Evolutionary conservation across 2,797 vertebrate genomes (phyloP).

Genomic region (Mus spretus): DNA sequence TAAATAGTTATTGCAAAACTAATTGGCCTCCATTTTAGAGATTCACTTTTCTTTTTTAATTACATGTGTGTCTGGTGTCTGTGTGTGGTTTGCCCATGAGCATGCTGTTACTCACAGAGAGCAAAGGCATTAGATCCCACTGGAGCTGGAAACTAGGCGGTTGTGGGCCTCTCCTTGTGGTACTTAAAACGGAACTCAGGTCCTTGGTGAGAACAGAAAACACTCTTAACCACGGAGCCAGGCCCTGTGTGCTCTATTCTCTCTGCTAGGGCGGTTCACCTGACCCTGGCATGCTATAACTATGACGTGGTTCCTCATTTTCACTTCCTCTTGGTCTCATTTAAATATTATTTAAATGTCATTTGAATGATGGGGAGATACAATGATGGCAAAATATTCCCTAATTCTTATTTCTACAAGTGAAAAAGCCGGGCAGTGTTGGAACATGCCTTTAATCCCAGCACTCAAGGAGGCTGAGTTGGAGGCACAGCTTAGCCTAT

Average conservation of each 20-base stretch:
- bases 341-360: constrained; percentile 25
- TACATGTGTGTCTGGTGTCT: background rate
- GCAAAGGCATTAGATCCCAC: background rate
- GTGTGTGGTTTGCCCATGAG: background rate
- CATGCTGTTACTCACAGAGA: background rate
- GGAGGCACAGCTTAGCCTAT: background rate
- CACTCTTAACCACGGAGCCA: background rate
- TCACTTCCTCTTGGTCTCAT: constrained; percentile 25
- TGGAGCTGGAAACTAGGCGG: background rate
- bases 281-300: background rate
- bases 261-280: background rate
- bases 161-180: background rate
- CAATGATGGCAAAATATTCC: background rate
- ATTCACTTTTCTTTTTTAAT: background rate
- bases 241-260: background rate
- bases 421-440: background rate
- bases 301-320: constrained; percentile 31
- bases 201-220: background rate
- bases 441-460: background rate
- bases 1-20: background rate
- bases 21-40: background rate
- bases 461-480: background rate
- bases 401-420: background rate
- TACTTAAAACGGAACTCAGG: no score
- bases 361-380: constrained; percentile 8